Percentiles rank a stretch among this genome's conserved stretches.
Evolutionary conservation across 2,797 vertebrate species (phyloP).

Genomic region (Poeciliopsis infans): DNA sequence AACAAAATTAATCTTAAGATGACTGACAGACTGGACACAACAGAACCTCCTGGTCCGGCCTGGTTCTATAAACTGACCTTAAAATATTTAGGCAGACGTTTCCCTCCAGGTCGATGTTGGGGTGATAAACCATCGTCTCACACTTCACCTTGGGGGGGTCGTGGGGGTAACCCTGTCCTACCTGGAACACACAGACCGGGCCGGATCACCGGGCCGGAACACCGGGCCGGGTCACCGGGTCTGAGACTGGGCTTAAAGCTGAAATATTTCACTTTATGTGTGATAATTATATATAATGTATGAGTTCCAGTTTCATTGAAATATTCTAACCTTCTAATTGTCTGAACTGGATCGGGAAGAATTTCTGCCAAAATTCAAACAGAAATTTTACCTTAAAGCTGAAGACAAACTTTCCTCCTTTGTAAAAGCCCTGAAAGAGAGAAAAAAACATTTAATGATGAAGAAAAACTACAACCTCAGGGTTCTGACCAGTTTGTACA

Average conservation of each 20-base stretch:
- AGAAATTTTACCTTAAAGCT: slow-evolving; percentile 91
- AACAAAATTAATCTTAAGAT: too few species aligned
- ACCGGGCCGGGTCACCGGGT: too few species aligned
- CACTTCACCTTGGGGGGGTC: slow-evolving; percentile 98
- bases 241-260: too few species aligned
- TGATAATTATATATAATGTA: too few species aligned
- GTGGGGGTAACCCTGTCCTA: slow-evolving; percentile 95
- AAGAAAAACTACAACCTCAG: not conserved
- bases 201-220: too few species aligned
- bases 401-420: slow-evolving; percentile 95
- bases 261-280: too few species aligned
- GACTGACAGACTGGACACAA: too few species aligned
- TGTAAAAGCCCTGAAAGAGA: slow-evolving; percentile 89
- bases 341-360: not conserved
- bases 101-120: slow-evolving; percentile 97
- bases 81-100: slow-evolving; percentile 98
- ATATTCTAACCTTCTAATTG: too few species aligned
- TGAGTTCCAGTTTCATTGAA: too few species aligned
- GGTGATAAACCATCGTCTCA: slow-evolving; percentile 97
- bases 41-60: not conserved
- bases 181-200: slow-evolving; percentile 72
- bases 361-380: not conserved
- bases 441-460: slow-evolving; percentile 13
- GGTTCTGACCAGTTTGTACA: not conserved
- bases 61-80: slow-evolving; percentile 69